Percentiles rank a stretch among this genome's conserved stretches.
Conservation (phyloP, 2,888 invertebrate genomes). For the Drosophila cognata region DNA sequence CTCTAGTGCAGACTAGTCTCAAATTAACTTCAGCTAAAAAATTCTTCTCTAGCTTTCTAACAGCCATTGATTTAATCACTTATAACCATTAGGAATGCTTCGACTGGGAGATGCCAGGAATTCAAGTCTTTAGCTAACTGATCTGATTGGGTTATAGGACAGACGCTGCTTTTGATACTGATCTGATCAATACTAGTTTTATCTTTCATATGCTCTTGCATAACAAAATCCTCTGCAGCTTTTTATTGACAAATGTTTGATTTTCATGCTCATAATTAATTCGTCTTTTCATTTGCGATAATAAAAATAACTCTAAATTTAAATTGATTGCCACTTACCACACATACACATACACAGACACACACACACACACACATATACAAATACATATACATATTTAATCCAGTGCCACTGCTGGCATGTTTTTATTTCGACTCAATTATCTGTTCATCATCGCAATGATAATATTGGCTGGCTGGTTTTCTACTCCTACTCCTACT, state of each 20-base stretch:
- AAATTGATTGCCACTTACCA: slow-evolving; percentile 37
- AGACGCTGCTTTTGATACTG: background rate
- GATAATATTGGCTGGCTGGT: slow-evolving; percentile 29
- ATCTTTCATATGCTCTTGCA: background rate
- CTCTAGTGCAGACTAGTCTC: background rate
- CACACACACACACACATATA: background rate
- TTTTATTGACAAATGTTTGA: background rate
- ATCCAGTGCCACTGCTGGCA: slow-evolving; percentile 17
- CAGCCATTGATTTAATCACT: background rate
- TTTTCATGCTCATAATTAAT: background rate
- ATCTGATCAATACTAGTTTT: background rate
- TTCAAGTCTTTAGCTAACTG: background rate
- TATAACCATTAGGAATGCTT: background rate
- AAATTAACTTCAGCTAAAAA: background rate
- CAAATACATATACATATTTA: slow-evolving; percentile 22
- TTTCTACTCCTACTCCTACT: background rate
- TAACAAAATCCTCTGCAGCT: background rate
- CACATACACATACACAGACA: background rate
- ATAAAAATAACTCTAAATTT: slow-evolving; percentile 31
- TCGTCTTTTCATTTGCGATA: background rate
- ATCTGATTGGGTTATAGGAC: background rate
- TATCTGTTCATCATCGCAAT: slow-evolving; percentile 59
- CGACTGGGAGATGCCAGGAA: background rate
- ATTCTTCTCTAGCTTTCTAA: background rate
- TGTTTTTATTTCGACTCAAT: slow-evolving; percentile 29